Conservation (phyloP, 1,140 invertebrate genomes). For the Drosophila murphyi region DNA sequence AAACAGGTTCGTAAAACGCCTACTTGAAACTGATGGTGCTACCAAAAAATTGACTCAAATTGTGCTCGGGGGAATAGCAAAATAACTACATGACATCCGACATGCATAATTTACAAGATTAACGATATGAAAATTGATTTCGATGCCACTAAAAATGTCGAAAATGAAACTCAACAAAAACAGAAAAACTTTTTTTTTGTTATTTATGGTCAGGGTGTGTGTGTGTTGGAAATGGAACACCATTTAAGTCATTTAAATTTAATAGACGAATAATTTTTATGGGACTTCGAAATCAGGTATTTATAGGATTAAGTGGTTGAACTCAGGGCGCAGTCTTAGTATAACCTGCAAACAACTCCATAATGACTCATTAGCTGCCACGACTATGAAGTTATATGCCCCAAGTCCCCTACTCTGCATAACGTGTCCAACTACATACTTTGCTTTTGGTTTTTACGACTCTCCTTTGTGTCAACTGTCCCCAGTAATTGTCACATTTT, state of each 20-base stretch:
- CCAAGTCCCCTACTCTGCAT: background rate
- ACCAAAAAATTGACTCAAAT: constrained; percentile 27
- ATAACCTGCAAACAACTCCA: constrained; percentile 43
- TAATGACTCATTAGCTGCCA: constrained; percentile 45
- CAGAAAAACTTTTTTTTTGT: constrained; percentile 51
- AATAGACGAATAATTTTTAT: constrained; percentile 74
- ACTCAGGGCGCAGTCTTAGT: background rate
- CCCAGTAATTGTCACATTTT: constrained; percentile 76
- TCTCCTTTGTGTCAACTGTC: constrained; percentile 48
- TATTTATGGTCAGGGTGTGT: constrained; percentile 52
- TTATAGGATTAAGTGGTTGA: constrained; percentile 42
- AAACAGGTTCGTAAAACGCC: constrained; percentile 37
- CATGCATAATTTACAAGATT: constrained; percentile 81
- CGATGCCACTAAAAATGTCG: constrained; percentile 75
- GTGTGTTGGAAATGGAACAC: constrained; percentile 64
- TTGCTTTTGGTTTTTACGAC: constrained; percentile 54
- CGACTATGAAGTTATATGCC: constrained; percentile 5
- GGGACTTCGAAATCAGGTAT: constrained; percentile 58
- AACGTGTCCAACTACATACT: constrained; percentile 18
- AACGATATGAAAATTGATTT: constrained; percentile 83
- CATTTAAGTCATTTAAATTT: constrained; percentile 78
- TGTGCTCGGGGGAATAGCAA: constrained; percentile 35
- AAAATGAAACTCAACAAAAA: constrained; percentile 61
- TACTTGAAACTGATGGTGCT: constrained; percentile 27
- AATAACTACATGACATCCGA: constrained; percentile 70